Evolutionary conservation across 2,113 vertebrate genomes (phyloP), one percentile per base, ranked within the genome.

Genomic region (Fukomys damarensis): DNA sequence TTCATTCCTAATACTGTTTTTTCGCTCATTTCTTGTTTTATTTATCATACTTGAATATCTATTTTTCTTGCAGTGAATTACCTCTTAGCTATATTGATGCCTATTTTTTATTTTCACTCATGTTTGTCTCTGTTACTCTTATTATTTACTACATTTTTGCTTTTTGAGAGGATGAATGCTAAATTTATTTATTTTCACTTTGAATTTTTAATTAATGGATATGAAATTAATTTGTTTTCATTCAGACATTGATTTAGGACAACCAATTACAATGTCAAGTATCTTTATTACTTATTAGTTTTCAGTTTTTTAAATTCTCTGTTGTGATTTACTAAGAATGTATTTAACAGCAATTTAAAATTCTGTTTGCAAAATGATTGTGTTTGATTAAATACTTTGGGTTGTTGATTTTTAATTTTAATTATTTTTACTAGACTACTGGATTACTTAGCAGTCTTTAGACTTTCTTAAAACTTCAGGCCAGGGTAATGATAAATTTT

Each of bases 351-450:
- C 56, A 65, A 58, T 70, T 8, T 72, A 49, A 83, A 86, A 41
- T 91, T 93, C 92, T 76, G 59, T 84, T 92, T 95, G 22, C 12
- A 68, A 92, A 97, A 87, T 86, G 74, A 74, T 56, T 92, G 30
- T 72, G 14, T 79, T 91, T 86, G 22, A 22, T 19, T 88, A 49
- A 28, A 32, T 92, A 77, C 20, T 20, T 86, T 90, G 80, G n/a
- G 38, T 80, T 86, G 2, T 52, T 79, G 7, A 46, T 46, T 91
- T 88, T 38, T 82, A 65, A 59, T 41, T 88, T 76, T 54, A 17
- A 66, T 80, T 77, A 79, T 83, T 91, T 90, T 79, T 0, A 85
- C 26, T 84, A 61, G 2, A 38, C 22, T 68, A 83, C 4, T 43
- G 19, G 13, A 58, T 9, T 56, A 0, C 70, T 65, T 70, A 65